Evolutionary conservation across 37 sponge, comb jelly and placozoan genomes (phyloP).

Genomic region (Halisarca cf. caerulea): DNA sequence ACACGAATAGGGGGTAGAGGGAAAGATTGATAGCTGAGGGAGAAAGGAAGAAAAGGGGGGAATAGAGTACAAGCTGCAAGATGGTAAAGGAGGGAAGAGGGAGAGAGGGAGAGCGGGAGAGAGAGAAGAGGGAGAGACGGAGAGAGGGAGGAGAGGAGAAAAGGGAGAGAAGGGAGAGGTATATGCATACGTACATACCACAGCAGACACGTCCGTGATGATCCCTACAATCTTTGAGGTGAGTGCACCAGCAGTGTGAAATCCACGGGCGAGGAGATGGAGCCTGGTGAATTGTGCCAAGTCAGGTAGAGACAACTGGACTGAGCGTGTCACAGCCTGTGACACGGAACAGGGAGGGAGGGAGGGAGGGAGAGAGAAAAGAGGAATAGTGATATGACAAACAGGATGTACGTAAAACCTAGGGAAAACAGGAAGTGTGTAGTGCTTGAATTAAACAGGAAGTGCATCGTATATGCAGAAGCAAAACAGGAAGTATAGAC

Average conservation of each 20-base stretch:
- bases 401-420: no score
- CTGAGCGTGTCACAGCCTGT: neutral
- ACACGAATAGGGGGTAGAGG: neutral
- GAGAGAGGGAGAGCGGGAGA: neutral
- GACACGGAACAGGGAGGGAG: no score
- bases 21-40: neutral
- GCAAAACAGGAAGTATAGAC: no score
- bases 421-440: no score
- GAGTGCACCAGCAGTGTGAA: neutral
- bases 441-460: no score
- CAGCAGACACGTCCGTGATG: neutral
- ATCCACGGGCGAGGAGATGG: slow-evolving; percentile 14
- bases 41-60: neutral
- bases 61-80: neutral
- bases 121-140: neutral
- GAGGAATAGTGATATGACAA: no score
- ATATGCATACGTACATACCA: neutral
- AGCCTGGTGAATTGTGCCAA: neutral
- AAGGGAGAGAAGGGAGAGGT: neutral
- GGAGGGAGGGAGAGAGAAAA: no score
- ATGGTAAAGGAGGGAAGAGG: neutral
- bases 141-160: neutral
- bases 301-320: neutral
- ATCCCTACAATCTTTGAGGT: neutral
- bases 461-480: no score